Evolutionary conservation across 2,113 vertebrate species (phyloP), one percentile per base, ranked within the genome.

Genomic region (Daphoenositta chrysoptera): DNA sequence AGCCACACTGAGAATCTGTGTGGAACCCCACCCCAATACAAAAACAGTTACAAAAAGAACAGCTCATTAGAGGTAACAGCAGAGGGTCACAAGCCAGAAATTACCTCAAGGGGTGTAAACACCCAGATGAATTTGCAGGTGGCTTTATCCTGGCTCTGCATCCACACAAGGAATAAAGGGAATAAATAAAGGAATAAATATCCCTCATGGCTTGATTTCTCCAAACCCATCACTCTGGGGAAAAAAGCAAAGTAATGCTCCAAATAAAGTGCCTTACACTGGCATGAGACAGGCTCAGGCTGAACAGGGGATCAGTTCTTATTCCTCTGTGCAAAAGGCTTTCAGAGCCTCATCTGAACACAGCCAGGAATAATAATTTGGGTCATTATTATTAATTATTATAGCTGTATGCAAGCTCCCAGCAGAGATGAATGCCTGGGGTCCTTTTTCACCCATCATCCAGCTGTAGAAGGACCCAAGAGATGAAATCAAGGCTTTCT

Each of bases 131-230:
- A 70, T 57, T 87, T 21, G 56, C 4, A 28, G 54, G 42, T 50
- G 24, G 21, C 21, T 89, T 91, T 82, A 31, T 27, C 35, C 47
- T 6, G 7, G 5, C 6, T 85, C 33, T 64, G 50, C 21, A 45
- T 18, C 16, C 24, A 23, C 4, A 11, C 0, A 1, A 81, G 31
- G n/a, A 82, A n/a, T 57, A 48, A 90, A 0, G 2, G 24, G 13
- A 8, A 28, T 15, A 23, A n/a, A n/a, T n/a, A n/a, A n/a, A n/a
- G n/a, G n/a, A n/a, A n/a, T 28, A 44, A 56, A 37, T 22, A 44
- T 50, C 1, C 3, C 14, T 45, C 24, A 15, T 22, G 22, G 71
- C 33, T 84, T 35, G 5, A 64, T 40, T 79, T 47, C 56, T 54
- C 44, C 42, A 51, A 54, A 71, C 23, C 10, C 8, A 6, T 27